These are phyloP conservation scores for Drosophila equinoxialis DNA, from an alignment of 1,140 invertebrate genomes.

Conservation along the genomic window DNA sequence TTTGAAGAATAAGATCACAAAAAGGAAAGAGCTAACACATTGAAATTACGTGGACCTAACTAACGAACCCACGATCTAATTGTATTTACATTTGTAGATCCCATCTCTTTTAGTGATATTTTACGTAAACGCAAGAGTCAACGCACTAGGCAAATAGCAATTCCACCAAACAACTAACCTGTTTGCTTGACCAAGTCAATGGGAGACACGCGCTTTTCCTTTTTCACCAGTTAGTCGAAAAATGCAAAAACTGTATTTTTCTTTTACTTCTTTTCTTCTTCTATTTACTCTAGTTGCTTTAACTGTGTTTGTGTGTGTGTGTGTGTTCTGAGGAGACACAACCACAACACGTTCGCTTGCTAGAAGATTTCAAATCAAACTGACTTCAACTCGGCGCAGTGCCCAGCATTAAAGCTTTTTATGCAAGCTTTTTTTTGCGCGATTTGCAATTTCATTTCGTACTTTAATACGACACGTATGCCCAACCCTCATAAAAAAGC, in stretches of 20 bases:
- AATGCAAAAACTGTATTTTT: constrained; percentile 23
- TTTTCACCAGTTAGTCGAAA: constrained; percentile 21
- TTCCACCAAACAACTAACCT: constrained; percentile 51
- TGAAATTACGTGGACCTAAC: background rate
- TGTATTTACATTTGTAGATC: background rate
- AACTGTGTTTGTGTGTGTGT: background rate
- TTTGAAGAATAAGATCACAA: background rate
- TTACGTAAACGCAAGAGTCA: constrained; percentile 30
- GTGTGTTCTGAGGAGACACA: constrained; percentile 16
- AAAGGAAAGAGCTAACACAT: background rate
- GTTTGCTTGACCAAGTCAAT: constrained; percentile 51
- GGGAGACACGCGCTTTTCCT: constrained; percentile 52
- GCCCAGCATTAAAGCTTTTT: constrained; percentile 62
- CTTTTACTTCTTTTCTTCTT: constrained; percentile 6
- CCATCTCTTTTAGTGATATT: background rate
- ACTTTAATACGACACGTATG: background rate
- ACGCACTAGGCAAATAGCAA: constrained; percentile 6
- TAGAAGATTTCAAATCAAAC: constrained; percentile 50
- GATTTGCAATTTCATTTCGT: constrained; percentile 1
- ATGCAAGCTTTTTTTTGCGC: background rate
- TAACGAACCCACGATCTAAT: background rate
- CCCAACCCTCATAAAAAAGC: background rate
- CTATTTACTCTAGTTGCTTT: constrained; percentile 20
- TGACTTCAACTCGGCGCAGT: constrained; percentile 34
- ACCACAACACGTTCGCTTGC: constrained; percentile 55